Conservation (phyloP, 2,797 vertebrate species). For the Schizopygopsis pylzovi region DNA sequence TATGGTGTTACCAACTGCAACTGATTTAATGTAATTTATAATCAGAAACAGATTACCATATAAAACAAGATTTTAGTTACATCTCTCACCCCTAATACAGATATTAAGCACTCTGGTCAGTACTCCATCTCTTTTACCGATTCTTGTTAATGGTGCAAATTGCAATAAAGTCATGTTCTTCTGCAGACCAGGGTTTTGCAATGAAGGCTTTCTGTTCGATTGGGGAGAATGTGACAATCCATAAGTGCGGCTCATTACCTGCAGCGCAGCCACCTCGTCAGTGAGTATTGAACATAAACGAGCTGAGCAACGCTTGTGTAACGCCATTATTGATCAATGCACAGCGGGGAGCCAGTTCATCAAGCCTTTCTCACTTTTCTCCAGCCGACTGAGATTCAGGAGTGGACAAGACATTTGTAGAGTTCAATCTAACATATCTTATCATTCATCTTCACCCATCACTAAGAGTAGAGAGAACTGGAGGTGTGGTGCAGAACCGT, state of each 20-base stretch:
- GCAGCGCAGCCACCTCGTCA: slow-evolving; percentile 22
- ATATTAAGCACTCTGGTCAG: background rate
- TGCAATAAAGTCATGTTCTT: slow-evolving; percentile 24
- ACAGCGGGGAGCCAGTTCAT: slow-evolving; percentile 43
- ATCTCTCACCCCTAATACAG: background rate
- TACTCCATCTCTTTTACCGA: slow-evolving; percentile 8
- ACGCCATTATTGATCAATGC: slow-evolving; percentile 52
- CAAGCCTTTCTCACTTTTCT: slow-evolving; percentile 35
- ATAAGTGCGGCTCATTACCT: slow-evolving; percentile 60
- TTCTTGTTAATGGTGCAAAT: slow-evolving; percentile 30
- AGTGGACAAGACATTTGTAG: slow-evolving; percentile 14
- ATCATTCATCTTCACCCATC: slow-evolving; percentile 23
- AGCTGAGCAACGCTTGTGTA: slow-evolving; percentile 46
- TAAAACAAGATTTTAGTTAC: background rate
- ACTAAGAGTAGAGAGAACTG: background rate
- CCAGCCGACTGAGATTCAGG: background rate
- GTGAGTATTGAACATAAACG: slow-evolving; percentile 52
- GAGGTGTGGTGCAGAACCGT: slow-evolving; percentile 59
- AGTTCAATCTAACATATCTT: background rate
- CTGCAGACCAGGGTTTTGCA: slow-evolving; percentile 27
- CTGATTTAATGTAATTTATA: background rate
- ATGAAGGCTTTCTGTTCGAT: slow-evolving; percentile 46
- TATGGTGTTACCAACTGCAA: background rate
- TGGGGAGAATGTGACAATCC: slow-evolving; percentile 53
- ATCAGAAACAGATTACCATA: background rate